Base-by-base conservation (phyloP, 1,140 invertebrate genomes). In the Magallana ariakensis region DNA sequence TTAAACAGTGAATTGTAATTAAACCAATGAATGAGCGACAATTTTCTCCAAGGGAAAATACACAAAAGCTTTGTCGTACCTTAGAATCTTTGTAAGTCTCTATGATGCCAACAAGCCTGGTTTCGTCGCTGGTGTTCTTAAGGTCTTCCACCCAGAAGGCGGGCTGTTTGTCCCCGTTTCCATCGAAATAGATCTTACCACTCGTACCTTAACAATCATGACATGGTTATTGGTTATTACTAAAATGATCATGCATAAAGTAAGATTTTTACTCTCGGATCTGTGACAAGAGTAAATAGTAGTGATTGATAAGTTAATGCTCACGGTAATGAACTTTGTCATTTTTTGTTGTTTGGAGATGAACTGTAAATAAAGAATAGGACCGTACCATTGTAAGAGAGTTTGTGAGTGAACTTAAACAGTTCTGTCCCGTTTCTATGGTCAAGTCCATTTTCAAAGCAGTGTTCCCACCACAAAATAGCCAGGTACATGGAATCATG, bases 111-210 rank as follows among this genome's bases (percentile, higher is more conserved):
- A 82, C 53, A 15, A 82, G 53, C 55, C 80, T 56, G 16, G 53
- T 15, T 7, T 82, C 80, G 55, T 82, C 80, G 15, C 46, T 56
- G 3, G 15, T 16, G 46, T 56, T 56, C 9, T 55, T 82, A 16
- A 82, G n/a, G 16, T 82, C 80, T 26, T 82, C 80, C 19, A 82
- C 55, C 80, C 80, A 82, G 80, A 82, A 82, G 33, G 54, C 19
- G 16, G 80, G 80, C 55, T 55, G 46, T n/a, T 54, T 54, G 11
- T 82, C 80, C 0, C 53, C 80, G 54, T 82, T 82, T 0, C 55
- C 80, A 16, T 54, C 46, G 54, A 82, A 82, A n/a, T 56, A 5
- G 10, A 82, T 26, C 10, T 54, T 82, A 19, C 80, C 80, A 82
- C 53, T 55, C 6, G 53, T 22, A 0, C 80, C 80, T 82, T 75